These are phyloP conservation scores for Danaus plexippus DNA, from an alignment of 1,140 invertebrate genomes.

Conservation along the genomic window DNA sequence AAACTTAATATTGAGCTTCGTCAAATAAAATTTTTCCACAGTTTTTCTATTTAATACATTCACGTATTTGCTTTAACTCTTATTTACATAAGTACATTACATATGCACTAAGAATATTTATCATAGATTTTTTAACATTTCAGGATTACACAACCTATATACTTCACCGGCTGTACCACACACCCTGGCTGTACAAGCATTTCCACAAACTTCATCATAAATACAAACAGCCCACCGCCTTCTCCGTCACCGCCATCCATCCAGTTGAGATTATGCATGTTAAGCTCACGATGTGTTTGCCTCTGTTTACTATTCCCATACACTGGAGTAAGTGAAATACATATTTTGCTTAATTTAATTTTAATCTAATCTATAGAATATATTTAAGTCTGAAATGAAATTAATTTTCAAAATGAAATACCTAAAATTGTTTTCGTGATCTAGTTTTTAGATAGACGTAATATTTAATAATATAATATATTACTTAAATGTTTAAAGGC, in stretches of 20 bases:
- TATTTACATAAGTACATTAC: slow-evolving; percentile 4
- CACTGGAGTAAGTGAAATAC: slow-evolving; percentile 75
- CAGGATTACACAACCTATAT: slow-evolving; percentile 81
- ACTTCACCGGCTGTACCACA: slow-evolving; percentile 78
- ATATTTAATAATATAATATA: too few relatives aligned
- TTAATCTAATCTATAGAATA: not conserved
- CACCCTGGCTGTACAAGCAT: slow-evolving; percentile 77
- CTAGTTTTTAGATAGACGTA: too few relatives aligned
- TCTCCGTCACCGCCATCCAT: slow-evolving; percentile 82
- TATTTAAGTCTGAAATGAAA: too few relatives aligned
- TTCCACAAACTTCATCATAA: slow-evolving; percentile 84
- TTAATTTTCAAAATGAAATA: not conserved
- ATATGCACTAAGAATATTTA: not conserved
- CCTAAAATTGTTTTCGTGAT: not conserved
- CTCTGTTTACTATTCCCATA: slow-evolving; percentile 74
- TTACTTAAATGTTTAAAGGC: too few relatives aligned
- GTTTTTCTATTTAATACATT: too few relatives aligned
- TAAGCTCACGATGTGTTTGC: slow-evolving; percentile 72
- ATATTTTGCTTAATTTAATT: not conserved
- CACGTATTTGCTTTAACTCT: too few relatives aligned
- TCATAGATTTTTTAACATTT: slow-evolving; percentile 12
- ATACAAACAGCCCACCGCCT: slow-evolving; percentile 83
- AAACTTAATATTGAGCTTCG: not conserved
- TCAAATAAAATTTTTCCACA: not conserved
- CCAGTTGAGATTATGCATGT: slow-evolving; percentile 77